These are phyloP conservation scores for Melospiza georgiana DNA, from an alignment of 2,113 vertebrate genomes.

Conservation along the genomic window DNA sequence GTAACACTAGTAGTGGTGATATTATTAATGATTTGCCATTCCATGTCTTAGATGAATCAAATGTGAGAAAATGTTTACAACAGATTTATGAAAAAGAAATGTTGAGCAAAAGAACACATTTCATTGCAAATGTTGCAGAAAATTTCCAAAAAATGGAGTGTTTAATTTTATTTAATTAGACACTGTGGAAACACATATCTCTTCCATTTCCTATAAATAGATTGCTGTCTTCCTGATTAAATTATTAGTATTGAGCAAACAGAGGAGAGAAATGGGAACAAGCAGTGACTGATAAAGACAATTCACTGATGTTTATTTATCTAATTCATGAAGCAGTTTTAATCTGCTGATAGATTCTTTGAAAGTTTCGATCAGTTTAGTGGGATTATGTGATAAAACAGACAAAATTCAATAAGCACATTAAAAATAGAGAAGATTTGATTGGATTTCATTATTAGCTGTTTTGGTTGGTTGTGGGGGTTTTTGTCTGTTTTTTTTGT, in stretches of 20 bases:
- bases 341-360: not conserved
- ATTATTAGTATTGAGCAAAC: not conserved
- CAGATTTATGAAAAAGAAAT: not conserved
- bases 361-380: not conserved
- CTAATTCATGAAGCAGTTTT: not conserved
- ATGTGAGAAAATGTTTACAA: not conserved
- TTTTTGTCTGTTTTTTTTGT: not conserved
- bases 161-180: not conserved
- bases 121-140: not conserved
- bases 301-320: not conserved
- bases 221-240: not conserved
- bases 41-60: not conserved
- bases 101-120: not conserved
- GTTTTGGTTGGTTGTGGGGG: fast-evolving
- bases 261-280: not conserved
- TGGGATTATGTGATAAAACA: not conserved
- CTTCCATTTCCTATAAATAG: not conserved
- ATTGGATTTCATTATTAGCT: not conserved
- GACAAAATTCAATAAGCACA: not conserved
- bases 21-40: not conserved
- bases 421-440: not conserved
- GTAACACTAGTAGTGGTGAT: not conserved
- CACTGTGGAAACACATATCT: not conserved
- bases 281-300: not conserved
- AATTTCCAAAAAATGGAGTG: not conserved